Conservation (phyloP, 2,113 vertebrate species). For the Sapayoa aenigma region DNA sequence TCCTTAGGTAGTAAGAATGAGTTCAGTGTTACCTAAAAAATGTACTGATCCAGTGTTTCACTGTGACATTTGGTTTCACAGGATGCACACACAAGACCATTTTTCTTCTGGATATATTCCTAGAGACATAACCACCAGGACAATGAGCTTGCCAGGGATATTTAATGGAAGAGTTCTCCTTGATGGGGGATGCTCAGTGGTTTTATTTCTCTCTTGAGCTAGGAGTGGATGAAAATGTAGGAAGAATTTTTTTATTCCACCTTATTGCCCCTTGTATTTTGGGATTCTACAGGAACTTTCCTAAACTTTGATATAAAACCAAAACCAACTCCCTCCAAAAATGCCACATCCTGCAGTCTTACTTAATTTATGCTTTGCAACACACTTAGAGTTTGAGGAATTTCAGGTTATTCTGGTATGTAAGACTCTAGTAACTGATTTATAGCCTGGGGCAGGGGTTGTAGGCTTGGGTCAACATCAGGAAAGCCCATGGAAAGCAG, state of each 20-base stretch:
- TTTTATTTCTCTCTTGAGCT: neutral
- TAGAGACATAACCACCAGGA: neutral
- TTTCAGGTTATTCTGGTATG: neutral
- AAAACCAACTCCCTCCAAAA: accelerated
- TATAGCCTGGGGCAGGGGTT: neutral
- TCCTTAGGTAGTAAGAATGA: neutral
- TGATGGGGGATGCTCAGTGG: neutral
- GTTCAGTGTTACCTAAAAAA: neutral
- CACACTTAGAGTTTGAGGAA: neutral
- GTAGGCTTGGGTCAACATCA: neutral
- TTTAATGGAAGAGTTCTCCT: neutral
- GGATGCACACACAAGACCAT: neutral
- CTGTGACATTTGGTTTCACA: neutral
- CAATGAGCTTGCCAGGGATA: neutral
- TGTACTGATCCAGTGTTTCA: neutral
- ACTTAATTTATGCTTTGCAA: neutral
- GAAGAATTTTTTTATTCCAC: neutral
- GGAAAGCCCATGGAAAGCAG: neutral
- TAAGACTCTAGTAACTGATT: neutral
- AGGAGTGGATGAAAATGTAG: neutral
- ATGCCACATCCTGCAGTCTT: accelerated
- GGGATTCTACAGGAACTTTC: neutral
- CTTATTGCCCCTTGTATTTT: neutral
- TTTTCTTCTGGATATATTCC: neutral
- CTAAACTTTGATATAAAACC: neutral